A percentile compares a stretch with the other conserved stretches of the same genome.
Conservation (phyloP, 1,140 invertebrate species). For the Scaptomyza hsui region DNA sequence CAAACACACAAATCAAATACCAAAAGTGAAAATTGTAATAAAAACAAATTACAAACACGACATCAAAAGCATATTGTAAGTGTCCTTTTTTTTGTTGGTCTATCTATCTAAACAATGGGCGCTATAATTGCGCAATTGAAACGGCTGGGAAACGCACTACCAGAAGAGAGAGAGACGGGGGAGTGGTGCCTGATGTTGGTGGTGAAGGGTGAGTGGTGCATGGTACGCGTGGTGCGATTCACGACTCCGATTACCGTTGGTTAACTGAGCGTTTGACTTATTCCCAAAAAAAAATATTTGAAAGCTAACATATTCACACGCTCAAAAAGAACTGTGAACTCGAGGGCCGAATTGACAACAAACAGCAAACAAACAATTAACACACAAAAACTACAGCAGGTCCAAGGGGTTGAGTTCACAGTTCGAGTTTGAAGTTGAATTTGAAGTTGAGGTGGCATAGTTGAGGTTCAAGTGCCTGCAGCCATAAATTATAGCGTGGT, state of each 20-base stretch:
- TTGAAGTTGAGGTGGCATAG: conserved; percentile 30
- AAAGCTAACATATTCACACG: conserved; percentile 79
- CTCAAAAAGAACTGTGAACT: conserved; percentile 4
- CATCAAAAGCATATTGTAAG: conserved; percentile 62
- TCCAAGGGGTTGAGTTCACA: conserved; percentile 30
- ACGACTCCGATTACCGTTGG: conserved; percentile 70
- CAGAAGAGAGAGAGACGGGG: conserved; percentile 2
- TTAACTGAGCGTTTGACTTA: conserved; percentile 65
- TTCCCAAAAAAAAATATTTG: conserved; percentile 50
- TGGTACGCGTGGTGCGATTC: conserved; percentile 30
- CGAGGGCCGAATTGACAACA: conserved; percentile 74
- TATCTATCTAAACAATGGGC: conserved; percentile 72
- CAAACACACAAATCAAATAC: conserved; percentile 24
- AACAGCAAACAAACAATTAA: conserved; percentile 83
- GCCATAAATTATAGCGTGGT: conserved; percentile 78
- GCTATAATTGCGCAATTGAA: conserved; percentile 79
- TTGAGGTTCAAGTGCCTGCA: conserved; percentile 66
- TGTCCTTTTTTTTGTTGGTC: conserved; percentile 50
- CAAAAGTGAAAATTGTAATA: conserved; percentile 76
- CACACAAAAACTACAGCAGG: conserved; percentile 39
- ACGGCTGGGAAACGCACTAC: conserved; percentile 17
- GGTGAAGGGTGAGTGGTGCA: conserved; percentile 35
- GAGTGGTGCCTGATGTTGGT: no score
- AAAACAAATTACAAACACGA: conserved; percentile 75
- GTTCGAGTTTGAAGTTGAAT: background rate